Base-by-base conservation (phyloP, 1,140 invertebrate genomes). In the Zaprionus lachaisei region DNA sequence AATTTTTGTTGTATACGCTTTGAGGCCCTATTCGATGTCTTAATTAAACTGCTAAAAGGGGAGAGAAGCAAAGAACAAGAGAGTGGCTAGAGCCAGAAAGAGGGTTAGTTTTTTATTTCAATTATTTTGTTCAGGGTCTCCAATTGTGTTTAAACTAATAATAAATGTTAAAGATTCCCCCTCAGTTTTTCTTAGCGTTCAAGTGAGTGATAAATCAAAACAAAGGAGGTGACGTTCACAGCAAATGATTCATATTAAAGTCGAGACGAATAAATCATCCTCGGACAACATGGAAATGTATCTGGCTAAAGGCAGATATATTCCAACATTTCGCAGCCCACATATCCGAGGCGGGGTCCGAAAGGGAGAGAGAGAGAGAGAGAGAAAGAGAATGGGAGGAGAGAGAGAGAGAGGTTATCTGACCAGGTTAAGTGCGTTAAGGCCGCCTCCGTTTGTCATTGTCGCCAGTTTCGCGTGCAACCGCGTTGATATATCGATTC, bases 181-280 rank as follows among this genome's bases (percentile, higher is more conserved):
- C 31, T 34, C 31, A 3, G 9, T 34, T 9, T 34, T 34, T 11
- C 31, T 34, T 34, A 0, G 31, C 31, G 9, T 34, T 34, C 31
- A 11, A 47, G 31, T 51, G 5, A 22, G 37, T 55, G 49, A 87
- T 87, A 87, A 87, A 87, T 87, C 83, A 87, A 80, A 82, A 87
- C 34, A 62, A 34, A 69, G 74, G 64, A 70, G 62, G 74, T 55
- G 41, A 44, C 26, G 80, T 57, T 79, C 79, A 70, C 82, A 80
- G 86, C 83, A 86, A 87, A 87, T 86, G 83, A 87, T 87, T 86
- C 83, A 86, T 86, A 89, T 87, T 87, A 83, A 87, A 83, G 84
- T 87, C 54, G 44, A 38, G 17, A 28, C 41, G 68, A 70, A 89
- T 87, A 87, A 87, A 87, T 87, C 83, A 87, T 78, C 15, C 9